These are phyloP conservation scores for Dastarcus helophoroides DNA, from an alignment of 2,888 invertebrate genomes.

Conservation along the genomic window DNA sequence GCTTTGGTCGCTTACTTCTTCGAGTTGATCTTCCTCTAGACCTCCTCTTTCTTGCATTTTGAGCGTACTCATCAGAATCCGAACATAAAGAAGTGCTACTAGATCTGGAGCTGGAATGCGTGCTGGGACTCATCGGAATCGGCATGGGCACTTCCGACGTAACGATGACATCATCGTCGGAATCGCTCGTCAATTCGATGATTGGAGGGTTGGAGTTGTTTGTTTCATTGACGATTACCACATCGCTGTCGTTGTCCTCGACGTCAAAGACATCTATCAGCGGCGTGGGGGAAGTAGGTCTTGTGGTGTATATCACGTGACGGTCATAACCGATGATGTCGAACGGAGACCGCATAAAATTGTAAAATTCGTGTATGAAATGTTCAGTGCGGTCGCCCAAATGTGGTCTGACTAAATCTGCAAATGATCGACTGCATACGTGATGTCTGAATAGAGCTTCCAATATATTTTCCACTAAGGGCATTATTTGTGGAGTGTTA, in stretches of 20 bases:
- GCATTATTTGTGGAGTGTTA: slow-evolving; percentile 50
- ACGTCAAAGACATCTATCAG: slow-evolving; percentile 22
- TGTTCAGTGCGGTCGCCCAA: slow-evolving; percentile 66
- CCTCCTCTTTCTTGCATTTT: too few species aligned
- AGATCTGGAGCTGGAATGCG: too few species aligned
- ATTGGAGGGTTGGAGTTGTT: slow-evolving; percentile 4
- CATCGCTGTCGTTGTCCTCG: slow-evolving; percentile 31
- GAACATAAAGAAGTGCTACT: too few species aligned
- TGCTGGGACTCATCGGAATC: too few species aligned
- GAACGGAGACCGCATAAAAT: slow-evolving; percentile 77
- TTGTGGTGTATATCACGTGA: slow-evolving; percentile 51
- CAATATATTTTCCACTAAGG: slow-evolving; percentile 54
- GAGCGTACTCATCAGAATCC: too few species aligned
- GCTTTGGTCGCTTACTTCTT: too few species aligned
- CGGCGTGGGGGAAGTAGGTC: slow-evolving; percentile 17
- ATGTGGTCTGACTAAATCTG: slow-evolving; percentile 54
- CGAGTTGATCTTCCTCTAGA: too few species aligned
- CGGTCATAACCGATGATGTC: slow-evolving; percentile 77
- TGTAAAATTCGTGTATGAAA: slow-evolving; percentile 80
- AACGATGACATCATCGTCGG: slow-evolving; percentile 28
- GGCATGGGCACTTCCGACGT: too few species aligned
- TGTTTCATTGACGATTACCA: slow-evolving; percentile 24
- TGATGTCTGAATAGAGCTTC: slow-evolving; percentile 56
- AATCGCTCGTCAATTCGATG: slow-evolving; percentile 22
- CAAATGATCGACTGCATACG: slow-evolving; percentile 58